Evolutionary conservation across 2,888 invertebrate genomes (phyloP).

Genomic region (Aphrophora alni): DNA sequence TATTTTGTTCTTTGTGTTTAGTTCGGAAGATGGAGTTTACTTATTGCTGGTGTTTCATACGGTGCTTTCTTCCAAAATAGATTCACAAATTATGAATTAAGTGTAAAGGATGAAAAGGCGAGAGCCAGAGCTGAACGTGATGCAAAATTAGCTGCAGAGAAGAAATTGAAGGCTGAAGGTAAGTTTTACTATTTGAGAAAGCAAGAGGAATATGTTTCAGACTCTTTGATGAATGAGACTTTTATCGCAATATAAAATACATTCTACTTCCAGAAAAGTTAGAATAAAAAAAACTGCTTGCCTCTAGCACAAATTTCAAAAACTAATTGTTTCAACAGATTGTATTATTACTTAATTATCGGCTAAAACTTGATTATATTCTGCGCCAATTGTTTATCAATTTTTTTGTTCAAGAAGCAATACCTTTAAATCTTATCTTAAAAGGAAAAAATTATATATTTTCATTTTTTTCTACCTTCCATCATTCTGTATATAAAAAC

Average conservation of each 20-base stretch:
- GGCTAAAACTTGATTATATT: no score
- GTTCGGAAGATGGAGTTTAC: slow-evolving; percentile 84
- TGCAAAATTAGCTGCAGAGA: slow-evolving; percentile 74
- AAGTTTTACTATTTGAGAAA: slow-evolving; percentile 44
- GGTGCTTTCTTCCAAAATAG: slow-evolving; percentile 65
- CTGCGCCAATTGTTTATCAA: no score
- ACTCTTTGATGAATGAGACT: neutral
- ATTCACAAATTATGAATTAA: slow-evolving; percentile 46
- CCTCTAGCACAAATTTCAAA: no score
- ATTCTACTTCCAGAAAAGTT: neutral
- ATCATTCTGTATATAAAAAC: no score
- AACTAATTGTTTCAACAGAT: no score
- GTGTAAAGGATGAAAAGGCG: slow-evolving; percentile 64
- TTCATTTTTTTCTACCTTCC: no score
- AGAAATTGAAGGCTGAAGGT: slow-evolving; percentile 68
- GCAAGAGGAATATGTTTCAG: neutral
- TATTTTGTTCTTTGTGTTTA: no score
- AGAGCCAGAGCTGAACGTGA: slow-evolving; percentile 73
- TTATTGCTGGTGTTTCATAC: slow-evolving; percentile 74
- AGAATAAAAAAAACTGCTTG: no score
- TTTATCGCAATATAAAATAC: neutral
- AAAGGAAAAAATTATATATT: no score
- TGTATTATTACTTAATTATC: no score
- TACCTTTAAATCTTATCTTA: no score
- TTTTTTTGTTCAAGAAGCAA: no score